phyloP scores from a whole-genome alignment of 2,113 vertebrate species.

The Coryphaenoides rupestris region DNA sequence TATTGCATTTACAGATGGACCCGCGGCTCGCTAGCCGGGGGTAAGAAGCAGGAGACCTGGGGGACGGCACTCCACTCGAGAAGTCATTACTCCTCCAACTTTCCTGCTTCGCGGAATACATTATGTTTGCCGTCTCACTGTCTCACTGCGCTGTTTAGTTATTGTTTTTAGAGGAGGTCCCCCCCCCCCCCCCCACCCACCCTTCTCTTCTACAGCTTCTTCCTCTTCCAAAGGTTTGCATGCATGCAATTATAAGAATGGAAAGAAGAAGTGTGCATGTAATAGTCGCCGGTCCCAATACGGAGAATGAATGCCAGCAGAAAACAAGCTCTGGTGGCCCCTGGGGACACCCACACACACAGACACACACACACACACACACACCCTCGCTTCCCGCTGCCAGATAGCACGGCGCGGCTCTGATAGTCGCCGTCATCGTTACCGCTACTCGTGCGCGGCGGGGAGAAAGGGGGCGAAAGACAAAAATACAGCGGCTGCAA shows the following conservation, averaged over 20 bases:
- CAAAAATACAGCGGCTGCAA: constrained; percentile 20
- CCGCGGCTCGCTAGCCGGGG: constrained; percentile 51
- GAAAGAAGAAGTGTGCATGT: constrained; percentile 70
- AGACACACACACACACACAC: no score
- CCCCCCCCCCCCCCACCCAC: not conserved
- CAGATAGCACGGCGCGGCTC: constrained; percentile 58
- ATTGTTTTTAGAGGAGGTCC: no score
- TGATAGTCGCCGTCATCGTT: constrained; percentile 38
- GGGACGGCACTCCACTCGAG: constrained; percentile 55
- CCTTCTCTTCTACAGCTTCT: constrained; percentile 21
- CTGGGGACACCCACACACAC: constrained; percentile 47
- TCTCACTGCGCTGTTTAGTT: constrained; percentile 55
- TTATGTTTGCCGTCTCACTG: constrained; percentile 64
- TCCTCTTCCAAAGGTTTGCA: constrained; percentile 62
- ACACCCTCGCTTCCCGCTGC: not conserved
- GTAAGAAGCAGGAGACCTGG: constrained; percentile 44
- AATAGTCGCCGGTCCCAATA: constrained; percentile 72
- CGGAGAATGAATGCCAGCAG: constrained; percentile 67
- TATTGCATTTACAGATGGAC: constrained; percentile 54
- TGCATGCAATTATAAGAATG: constrained; percentile 79
- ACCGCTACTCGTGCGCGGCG: constrained; percentile 42
- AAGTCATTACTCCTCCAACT: constrained; percentile 64
- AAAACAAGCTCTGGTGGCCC: constrained; percentile 70
- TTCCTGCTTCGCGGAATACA: constrained; percentile 61
- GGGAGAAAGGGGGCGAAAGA: constrained; percentile 19